Evolutionary conservation across 2,888 invertebrate species (phyloP), one percentile per base, ranked within the genome.

Genomic region (Agrochola macilenta): DNA sequence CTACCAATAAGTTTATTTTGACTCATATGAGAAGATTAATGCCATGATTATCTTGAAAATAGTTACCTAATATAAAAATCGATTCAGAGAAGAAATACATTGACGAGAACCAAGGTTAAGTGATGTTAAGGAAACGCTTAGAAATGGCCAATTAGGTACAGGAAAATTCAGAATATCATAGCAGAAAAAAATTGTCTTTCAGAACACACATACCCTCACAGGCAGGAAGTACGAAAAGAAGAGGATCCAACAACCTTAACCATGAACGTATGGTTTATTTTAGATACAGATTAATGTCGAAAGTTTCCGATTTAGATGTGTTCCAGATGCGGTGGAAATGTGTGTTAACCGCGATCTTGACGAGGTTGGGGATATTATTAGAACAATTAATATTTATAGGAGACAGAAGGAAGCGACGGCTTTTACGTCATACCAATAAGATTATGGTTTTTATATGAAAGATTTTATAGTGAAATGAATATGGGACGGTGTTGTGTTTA

Each of bases 301-400:
- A 72, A 76, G 66, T 68, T 76, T 84, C 75, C 76, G 39, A 70
- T 66, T 79, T 61, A 76, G 83, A 85, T 76, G 73, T 68, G 72
- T 69, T 70, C 80, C 85, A 85, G 80, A 85, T 76, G 76, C 66
- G 58, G 60, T 72, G 54, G 63, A 75, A 71, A 78, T 79, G 64
- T 78, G 74, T 66, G 75, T 69, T 84, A 70, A 79, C 58, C 69
- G 63, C 63, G 66, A 63, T 74, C 75, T 80, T 75, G 76, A n/a
- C 69, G 64, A 63, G 46, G 60, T 26, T 49, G 20, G 1, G 9
- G 69, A 30, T 82, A 79, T 72, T 79, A 58, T 46, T 82, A 79
- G 74, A 69, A 79, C 71, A 79, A 82, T 83, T 79, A 79, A 74
- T 79, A 69, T 64, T 74, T 74, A 82, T 79, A 79, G 79, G 74